Evolutionary conservation across 1,140 invertebrate genomes (phyloP).

Genomic region (Ylistrum balloti): DNA sequence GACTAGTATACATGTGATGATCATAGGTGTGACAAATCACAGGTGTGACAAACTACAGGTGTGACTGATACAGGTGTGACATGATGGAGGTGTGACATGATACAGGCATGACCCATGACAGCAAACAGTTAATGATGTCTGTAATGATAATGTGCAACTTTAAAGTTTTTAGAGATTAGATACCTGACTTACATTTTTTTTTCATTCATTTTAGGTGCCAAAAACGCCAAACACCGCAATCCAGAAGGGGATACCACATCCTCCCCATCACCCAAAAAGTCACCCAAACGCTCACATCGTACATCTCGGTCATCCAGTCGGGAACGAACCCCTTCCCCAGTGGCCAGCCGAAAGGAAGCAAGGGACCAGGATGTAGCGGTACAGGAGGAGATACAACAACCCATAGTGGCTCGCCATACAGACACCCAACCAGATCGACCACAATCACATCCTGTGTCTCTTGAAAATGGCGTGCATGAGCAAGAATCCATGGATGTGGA

Average conservation of each 20-base stretch:
- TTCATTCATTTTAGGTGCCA: conserved; percentile 66
- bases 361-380: conserved; percentile 40
- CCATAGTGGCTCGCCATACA: background rate
- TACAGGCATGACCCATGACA: no score
- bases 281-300: conserved; percentile 67
- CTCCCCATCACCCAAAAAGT: conserved; percentile 64
- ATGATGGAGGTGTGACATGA: no score
- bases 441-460: conserved; percentile 27
- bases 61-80: no score
- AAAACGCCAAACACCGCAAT: conserved; percentile 69
- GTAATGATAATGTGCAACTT: no score
- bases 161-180: no score
- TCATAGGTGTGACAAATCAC: no score
- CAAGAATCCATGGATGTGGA: conserved; percentile 49
- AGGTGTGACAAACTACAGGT: no score
- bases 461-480: conserved; percentile 23
- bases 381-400: conserved; percentile 46
- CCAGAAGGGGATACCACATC: conserved; percentile 58
- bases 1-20: no score
- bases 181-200: background rate
- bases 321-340: conserved; percentile 55
- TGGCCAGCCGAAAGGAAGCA: background rate
- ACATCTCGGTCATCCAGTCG: conserved; percentile 58
- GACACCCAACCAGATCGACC: conserved; percentile 45
- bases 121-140: no score